Percentiles rank a stretch among this genome's conserved stretches.
phyloP scores from a whole-genome alignment of 2,888 invertebrate genomes.

The Palloptera scutellata region DNA sequence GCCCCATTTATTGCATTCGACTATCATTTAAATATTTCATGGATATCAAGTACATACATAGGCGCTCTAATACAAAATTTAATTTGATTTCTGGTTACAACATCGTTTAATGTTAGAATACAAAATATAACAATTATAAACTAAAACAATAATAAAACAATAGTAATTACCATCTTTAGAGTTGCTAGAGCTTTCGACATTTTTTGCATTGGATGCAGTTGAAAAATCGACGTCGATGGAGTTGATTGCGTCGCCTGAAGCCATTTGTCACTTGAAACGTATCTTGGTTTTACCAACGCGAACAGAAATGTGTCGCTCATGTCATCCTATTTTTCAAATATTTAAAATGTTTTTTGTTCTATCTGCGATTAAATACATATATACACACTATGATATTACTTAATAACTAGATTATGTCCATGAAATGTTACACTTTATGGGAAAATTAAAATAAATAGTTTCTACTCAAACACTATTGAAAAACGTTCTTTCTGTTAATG shows the following conservation, averaged over 20 bases:
- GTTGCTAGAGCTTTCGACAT: constrained; percentile 66
- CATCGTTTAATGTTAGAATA: too few relatives aligned
- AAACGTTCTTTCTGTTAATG: too few relatives aligned
- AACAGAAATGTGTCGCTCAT: constrained; percentile 23
- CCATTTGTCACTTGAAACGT: constrained; percentile 67
- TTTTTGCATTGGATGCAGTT: constrained; percentile 69
- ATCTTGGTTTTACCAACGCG: constrained; percentile 16
- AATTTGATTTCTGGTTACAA: background rate
- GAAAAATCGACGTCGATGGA: constrained; percentile 81
- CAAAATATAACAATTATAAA: too few relatives aligned
- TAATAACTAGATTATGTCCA: too few relatives aligned
- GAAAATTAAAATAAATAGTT: too few relatives aligned
- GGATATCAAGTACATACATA: background rate
- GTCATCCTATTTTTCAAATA: constrained; percentile 11
- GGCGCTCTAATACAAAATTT: too few relatives aligned
- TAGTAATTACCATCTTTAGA: constrained; percentile 49
- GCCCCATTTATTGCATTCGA: too few relatives aligned
- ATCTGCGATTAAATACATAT: background rate
- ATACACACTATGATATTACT: too few relatives aligned
- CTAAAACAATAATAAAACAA: too few relatives aligned
- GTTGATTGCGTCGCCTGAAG: constrained; percentile 83
- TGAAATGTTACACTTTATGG: too few relatives aligned
- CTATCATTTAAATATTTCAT: too few relatives aligned
- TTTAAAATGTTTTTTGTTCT: constrained; percentile 10
- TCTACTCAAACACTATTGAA: too few relatives aligned